A percentile compares a stretch with the other conserved stretches of the same genome.
phyloP scores from a whole-genome alignment of 1,140 invertebrate genomes.

The Brachionus asplanchnoidis region DNA sequence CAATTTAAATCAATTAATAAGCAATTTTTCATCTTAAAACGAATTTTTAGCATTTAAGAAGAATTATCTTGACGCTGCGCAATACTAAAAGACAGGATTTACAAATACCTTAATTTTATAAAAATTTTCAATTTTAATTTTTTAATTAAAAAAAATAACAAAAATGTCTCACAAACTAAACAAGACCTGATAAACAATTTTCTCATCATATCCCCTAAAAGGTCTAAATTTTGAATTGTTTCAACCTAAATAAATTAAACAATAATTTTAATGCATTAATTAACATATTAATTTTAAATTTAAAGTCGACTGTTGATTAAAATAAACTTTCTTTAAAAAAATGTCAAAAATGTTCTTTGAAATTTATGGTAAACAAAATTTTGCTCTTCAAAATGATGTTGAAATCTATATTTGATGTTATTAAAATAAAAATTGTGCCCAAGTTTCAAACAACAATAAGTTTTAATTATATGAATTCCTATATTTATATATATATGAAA shows the following conservation, averaged over 20 bases:
- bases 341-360: neutral
- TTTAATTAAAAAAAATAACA: neutral
- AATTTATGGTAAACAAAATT: neutral
- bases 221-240: neutral
- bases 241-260: neutral
- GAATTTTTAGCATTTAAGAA: neutral
- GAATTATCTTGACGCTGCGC: neutral
- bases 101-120: neutral
- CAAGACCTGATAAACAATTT: too few relatives aligned
- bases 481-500: neutral
- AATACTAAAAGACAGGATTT: neutral
- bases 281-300: neutral
- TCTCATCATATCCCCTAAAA: too few relatives aligned
- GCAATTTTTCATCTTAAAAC: neutral
- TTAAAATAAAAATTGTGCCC: neutral
- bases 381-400: neutral
- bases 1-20: neutral
- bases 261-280: neutral
- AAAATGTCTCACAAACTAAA: too few relatives aligned
- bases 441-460: neutral
- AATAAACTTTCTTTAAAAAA: neutral
- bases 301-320: neutral
- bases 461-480: neutral
- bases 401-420: neutral
- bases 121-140: neutral